Conservation (phyloP, 1,140 invertebrate genomes). For the Thaumetopoea pityocampa region DNA sequence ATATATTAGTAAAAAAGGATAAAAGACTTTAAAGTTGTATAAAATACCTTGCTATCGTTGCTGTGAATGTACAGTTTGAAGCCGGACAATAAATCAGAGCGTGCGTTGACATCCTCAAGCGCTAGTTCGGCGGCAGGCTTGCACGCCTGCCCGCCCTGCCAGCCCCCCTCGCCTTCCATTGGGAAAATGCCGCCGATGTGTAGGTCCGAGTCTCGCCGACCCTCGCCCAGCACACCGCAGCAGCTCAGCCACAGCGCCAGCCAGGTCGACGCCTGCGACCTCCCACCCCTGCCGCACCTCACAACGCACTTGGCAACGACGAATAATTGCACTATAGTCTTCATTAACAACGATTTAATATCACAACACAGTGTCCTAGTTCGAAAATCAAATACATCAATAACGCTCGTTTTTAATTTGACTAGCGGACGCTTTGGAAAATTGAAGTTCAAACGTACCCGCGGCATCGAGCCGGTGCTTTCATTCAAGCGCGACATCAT, state of each 20-base stretch:
- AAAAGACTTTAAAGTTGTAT: too few species aligned
- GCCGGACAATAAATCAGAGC: constrained; percentile 91
- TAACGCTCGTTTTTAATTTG: constrained; percentile 64
- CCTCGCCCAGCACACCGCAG: constrained; percentile 40
- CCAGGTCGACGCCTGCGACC: constrained; percentile 26
- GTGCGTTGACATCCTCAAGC: constrained; percentile 95
- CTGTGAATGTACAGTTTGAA: constrained; percentile 94
- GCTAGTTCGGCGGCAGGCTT: constrained; percentile 97
- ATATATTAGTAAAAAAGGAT: too few species aligned
- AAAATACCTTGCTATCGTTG: constrained; percentile 97
- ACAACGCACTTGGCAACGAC: constrained; percentile 67
- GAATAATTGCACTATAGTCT: constrained; percentile 71
- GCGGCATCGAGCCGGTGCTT: constrained; percentile 32
- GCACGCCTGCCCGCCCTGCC: constrained; percentile 96
- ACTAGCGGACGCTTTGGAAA: constrained; percentile 71
- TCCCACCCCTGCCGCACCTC: constrained; percentile 21
- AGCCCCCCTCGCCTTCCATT: constrained; percentile 94
- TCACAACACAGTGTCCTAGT: constrained; percentile 61
- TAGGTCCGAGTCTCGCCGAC: constrained; percentile 77
- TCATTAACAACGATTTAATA: constrained; percentile 62
- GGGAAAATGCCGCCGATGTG: constrained; percentile 99
- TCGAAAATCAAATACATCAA: constrained; percentile 49
- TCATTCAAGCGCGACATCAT: constrained; percentile 47
- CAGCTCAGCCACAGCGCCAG: constrained; percentile 45
- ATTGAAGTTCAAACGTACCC: constrained; percentile 55